Conservation (phyloP, 2,888 invertebrate genomes). For the Drosophila diplacantha region DNA sequence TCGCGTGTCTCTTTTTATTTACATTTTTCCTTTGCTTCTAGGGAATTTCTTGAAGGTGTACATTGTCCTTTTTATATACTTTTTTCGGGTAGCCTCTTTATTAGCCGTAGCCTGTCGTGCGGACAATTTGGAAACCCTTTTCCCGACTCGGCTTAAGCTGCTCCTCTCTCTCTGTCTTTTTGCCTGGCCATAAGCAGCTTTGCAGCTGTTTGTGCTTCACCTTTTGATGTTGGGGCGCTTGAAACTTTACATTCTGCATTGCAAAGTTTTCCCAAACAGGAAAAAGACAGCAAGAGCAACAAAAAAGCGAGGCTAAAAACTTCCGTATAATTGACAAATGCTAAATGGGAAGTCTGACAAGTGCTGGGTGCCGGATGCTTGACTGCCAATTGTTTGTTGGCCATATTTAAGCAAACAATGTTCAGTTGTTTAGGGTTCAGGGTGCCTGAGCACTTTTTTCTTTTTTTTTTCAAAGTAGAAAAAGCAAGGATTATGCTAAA, state of each 20-base stretch:
- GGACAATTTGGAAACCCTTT: conserved; percentile 35
- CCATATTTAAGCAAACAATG: conserved; percentile 28
- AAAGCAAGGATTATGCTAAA: conserved; percentile 16
- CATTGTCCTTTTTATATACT: conserved; percentile 15
- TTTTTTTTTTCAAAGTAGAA: too few species aligned
- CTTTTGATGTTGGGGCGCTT: conserved; percentile 51
- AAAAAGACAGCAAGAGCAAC: too few species aligned
- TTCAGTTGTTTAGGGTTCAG: neutral
- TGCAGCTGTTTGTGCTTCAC: conserved; percentile 33
- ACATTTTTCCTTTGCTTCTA: conserved; percentile 13
- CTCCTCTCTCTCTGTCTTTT: conserved; percentile 2
- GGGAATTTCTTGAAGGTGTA: conserved; percentile 29
- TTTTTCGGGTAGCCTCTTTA: conserved; percentile 47
- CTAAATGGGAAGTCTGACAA: conserved; percentile 33
- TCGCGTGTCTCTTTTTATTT: conserved; percentile 33
- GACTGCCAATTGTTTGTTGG: conserved; percentile 33
- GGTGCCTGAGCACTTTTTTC: neutral
- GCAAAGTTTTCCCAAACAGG: conserved; percentile 45
- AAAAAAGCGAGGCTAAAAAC: conserved; percentile 18
- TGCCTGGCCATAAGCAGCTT: conserved; percentile 22
- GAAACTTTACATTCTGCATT: conserved; percentile 49
- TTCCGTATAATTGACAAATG: conserved; percentile 36
- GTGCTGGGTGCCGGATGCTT: conserved; percentile 20
- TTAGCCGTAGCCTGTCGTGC: conserved; percentile 58
- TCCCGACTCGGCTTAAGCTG: conserved; percentile 24